phyloP scores from a whole-genome alignment of 2,888 invertebrate genomes.

The Cantharis flavilabris region DNA sequence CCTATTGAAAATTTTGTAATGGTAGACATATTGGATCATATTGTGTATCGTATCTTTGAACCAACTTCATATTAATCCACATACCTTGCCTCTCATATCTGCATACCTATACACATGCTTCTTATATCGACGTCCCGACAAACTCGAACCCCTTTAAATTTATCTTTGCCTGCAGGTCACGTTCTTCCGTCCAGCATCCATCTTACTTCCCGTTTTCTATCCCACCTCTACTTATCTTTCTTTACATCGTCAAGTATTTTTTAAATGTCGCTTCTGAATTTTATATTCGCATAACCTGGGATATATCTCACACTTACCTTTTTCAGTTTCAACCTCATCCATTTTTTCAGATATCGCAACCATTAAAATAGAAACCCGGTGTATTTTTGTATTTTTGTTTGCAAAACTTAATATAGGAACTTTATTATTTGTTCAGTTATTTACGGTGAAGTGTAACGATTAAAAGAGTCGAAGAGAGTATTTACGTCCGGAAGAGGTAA shows the following conservation, averaged over 20 bases:
- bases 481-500: constrained; percentile 46
- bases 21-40: not conserved
- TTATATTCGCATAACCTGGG: not conserved
- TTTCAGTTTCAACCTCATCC: not conserved
- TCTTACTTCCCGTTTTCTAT: constrained; percentile 34
- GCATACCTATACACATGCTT: constrained; percentile 39
- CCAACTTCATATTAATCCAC: constrained; percentile 18
- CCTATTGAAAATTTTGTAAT: not conserved
- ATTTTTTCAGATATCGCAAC: not conserved
- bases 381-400: not conserved
- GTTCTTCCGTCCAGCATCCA: constrained; percentile 42
- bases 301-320: not conserved
- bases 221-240: constrained; percentile 33
- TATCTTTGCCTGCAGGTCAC: constrained; percentile 43
- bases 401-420: not conserved
- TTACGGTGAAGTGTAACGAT: constrained; percentile 16
- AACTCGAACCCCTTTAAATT: constrained; percentile 30
- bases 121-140: constrained; percentile 29
- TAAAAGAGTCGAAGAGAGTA: constrained; percentile 22
- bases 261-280: constrained; percentile 16
- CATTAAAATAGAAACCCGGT: not conserved
- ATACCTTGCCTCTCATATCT: constrained; percentile 33
- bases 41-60: constrained; percentile 1
- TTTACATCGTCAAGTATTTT: constrained; percentile 34
- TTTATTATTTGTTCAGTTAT: constrained; percentile 13